These are phyloP conservation scores for Manacus vitellinus DNA, from an alignment of 2,113 vertebrate species.

Conservation along the genomic window DNA sequence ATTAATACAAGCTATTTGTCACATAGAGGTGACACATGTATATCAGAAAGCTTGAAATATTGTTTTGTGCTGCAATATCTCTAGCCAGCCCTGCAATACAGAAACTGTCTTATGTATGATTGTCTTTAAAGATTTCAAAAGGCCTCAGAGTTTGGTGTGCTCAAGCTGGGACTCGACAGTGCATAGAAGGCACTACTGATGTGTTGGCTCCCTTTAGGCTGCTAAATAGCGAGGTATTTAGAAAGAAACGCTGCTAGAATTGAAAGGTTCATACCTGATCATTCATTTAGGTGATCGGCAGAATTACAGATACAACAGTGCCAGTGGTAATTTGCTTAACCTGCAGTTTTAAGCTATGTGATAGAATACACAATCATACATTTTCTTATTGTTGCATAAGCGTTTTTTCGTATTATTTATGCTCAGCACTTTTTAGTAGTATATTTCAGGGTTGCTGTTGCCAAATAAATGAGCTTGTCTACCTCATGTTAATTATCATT, in stretches of 20 bases:
- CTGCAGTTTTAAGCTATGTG: slow-evolving; percentile 67
- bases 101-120: slow-evolving; percentile 76
- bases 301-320: slow-evolving; percentile 40
- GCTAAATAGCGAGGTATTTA: slow-evolving; percentile 74
- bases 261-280: slow-evolving; percentile 71
- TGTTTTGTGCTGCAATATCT: slow-evolving; percentile 80
- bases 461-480: slow-evolving; percentile 48
- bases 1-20: slow-evolving; percentile 99
- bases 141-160: slow-evolving; percentile 74
- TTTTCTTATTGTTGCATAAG: slow-evolving; percentile 60
- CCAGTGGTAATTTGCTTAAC: slow-evolving; percentile 76
- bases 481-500: slow-evolving; percentile 10
- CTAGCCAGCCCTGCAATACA: slow-evolving; percentile 73
- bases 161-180: slow-evolving; percentile 80
- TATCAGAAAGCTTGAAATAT: slow-evolving; percentile 90
- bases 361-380: slow-evolving; percentile 66
- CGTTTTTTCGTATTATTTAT: slow-evolving; percentile 41
- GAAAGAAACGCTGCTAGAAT: slow-evolving; percentile 58
- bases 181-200: slow-evolving; percentile 77
- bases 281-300: slow-evolving; percentile 67
- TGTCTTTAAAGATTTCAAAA: slow-evolving; percentile 85
- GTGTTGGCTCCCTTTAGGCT: slow-evolving; percentile 75
- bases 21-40: slow-evolving; percentile 98
- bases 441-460: slow-evolving; percentile 15
- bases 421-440: slow-evolving; percentile 30